Percentiles rank a stretch among this genome's conserved stretches.
phyloP scores from a whole-genome alignment of 2,797 vertebrate genomes.

The Siniperca obscura region DNA sequence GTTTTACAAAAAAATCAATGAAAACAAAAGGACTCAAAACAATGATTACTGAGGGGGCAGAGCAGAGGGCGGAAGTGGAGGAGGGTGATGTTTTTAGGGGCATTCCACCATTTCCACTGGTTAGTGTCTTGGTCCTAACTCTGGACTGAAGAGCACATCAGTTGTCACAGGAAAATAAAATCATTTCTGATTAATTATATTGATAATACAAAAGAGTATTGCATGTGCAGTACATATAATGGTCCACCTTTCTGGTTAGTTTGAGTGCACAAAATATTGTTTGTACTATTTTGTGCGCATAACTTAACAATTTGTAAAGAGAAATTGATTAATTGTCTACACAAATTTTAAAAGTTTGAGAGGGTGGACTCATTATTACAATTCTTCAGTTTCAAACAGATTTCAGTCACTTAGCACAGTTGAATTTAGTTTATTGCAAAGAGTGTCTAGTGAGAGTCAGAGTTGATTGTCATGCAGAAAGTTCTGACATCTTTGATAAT shows the following conservation, averaged over 20 bases:
- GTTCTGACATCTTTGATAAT: too few relatives aligned
- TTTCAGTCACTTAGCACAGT: neutral
- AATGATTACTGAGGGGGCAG: conserved; percentile 52
- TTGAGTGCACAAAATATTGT: neutral
- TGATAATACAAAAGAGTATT: neutral
- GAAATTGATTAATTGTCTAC: neutral
- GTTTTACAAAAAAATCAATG: conserved; percentile 30
- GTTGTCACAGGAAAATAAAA: neutral
- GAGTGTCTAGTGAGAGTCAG: neutral
- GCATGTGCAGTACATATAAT: neutral
- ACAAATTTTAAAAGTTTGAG: neutral
- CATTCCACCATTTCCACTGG: conserved; percentile 13
- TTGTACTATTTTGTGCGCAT: neutral
- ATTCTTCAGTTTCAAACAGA: neutral
- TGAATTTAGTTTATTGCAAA: neutral
- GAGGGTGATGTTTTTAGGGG: conserved; percentile 30
- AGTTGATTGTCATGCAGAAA: neutral
- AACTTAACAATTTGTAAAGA: neutral
- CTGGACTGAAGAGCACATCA: neutral
- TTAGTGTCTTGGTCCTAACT: conserved; percentile 1
- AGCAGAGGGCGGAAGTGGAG: conserved; percentile 34
- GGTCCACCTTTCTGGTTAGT: neutral
- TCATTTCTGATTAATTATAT: neutral
- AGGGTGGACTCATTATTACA: neutral
- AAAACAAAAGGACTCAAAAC: conserved; percentile 67